A percentile compares a stretch with the other conserved stretches of the same genome.
Conservation (phyloP, 2,113 vertebrate species). For the Terrapene triunguis region DNA sequence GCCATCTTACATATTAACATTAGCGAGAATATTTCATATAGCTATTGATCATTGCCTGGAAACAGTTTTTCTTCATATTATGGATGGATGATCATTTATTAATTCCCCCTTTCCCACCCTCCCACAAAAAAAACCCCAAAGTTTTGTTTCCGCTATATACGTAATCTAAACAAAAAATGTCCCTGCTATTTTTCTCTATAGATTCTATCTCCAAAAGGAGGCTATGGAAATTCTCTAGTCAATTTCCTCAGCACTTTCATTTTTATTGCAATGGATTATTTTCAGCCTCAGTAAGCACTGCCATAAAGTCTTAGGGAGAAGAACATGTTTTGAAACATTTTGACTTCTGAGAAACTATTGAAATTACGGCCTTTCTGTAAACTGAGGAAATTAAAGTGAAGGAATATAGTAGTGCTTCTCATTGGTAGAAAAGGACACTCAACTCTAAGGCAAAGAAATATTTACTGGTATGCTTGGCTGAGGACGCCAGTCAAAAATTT, state of each 20-base stretch:
- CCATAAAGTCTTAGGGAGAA: neutral
- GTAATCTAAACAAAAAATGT: neutral
- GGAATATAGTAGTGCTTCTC: neutral
- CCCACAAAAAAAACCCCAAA: neutral
- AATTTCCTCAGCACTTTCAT: constrained; percentile 29
- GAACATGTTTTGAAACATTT: neutral
- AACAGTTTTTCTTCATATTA: neutral
- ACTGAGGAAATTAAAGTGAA: neutral
- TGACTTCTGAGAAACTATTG: neutral
- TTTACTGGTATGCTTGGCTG: neutral
- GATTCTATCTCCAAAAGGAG: constrained; percentile 5
- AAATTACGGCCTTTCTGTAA: neutral
- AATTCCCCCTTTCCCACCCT: neutral
- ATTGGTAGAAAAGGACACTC: neutral
- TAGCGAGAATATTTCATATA: constrained; percentile 5
- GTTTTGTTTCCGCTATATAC: neutral
- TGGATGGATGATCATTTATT: neutral
- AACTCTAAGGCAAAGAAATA: neutral
- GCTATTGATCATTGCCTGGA: rapidly evolving
- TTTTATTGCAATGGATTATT: constrained; percentile 6
- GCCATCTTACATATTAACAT: neutral
- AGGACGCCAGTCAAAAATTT: neutral
- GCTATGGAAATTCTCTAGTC: constrained; percentile 22
- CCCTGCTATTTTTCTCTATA: constrained; percentile 17
- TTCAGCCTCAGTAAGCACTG: neutral